Base-by-base conservation (phyloP, 2,888 invertebrate genomes). In the Tetragonisca angustula region DNA sequence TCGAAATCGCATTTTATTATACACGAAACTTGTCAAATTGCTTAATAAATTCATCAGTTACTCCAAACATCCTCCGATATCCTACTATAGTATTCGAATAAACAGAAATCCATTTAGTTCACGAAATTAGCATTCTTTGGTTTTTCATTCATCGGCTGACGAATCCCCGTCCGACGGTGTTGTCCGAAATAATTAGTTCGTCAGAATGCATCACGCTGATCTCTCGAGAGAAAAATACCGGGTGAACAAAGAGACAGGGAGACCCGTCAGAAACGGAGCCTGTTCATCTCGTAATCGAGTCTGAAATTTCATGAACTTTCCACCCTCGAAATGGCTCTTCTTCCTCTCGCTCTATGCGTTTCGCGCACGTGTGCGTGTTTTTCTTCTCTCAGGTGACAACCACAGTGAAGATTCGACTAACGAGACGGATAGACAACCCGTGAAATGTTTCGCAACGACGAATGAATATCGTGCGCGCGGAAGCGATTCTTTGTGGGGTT, bases 171-270 rank as follows among this genome's bases (percentile, higher is more conserved):
- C 59, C 62, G 52, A 56, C 50, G 36, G 71, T 79, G 70, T 74
- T 81, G 80, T 85, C 81, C 81, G 82, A 85, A 87, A 85, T 89
- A 89, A 89, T 89, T 87, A 89, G 79, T 27, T 27, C 27, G 27
- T 27, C 27, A 27, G 27, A 27, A 27, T 27, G 27, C 27, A 27
- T 76, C 54, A 74, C 15, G 4, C 64, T 49, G 21, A 69, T 9
- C 65, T 56, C 36, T 27, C 19, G 59, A 2, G 49, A 11, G 43
- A n/a, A 24, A 32, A 56, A 56, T 17, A 19, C 68, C 17, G 27
- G n/a, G 11, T 11, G 11, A 54, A 76, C 19, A 64, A 70, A 65
- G 50, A 59, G 4, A 17, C 17, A n/a, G 21, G 1, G 9, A 1
- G 4, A 24, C 61, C 17, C 3, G 19, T 61, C 19, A 19, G n/a